Conservation (phyloP, 2,797 vertebrate species). For the Tiaroga cobitis region DNA sequence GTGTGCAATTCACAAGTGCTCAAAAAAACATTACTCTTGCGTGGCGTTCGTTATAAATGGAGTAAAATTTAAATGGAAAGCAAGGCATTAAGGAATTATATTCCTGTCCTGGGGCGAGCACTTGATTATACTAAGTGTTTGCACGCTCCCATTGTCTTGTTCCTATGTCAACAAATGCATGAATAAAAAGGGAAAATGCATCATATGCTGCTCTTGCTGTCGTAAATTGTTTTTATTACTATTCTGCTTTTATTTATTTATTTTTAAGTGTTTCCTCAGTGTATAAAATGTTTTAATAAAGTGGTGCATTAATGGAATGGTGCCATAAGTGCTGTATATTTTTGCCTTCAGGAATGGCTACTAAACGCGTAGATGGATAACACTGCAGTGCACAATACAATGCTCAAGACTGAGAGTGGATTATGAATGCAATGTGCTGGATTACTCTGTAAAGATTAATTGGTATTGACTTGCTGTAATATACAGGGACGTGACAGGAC, state of each 20-base stretch:
- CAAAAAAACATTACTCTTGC: slow-evolving; percentile 67
- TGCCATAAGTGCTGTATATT: slow-evolving; percentile 15
- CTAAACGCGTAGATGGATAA: not conserved
- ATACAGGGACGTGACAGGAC: not conserved
- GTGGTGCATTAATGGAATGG: slow-evolving; percentile 57
- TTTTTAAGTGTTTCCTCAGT: slow-evolving; percentile 56
- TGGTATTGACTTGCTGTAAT: not conserved
- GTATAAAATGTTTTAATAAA: slow-evolving; percentile 64
- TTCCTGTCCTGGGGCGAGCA: slow-evolving; percentile 58
- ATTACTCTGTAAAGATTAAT: slow-evolving; percentile 14
- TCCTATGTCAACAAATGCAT: slow-evolving; percentile 64
- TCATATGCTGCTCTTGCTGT: slow-evolving; percentile 56
- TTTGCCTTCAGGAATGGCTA: not conserved
- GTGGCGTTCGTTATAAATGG: slow-evolving; percentile 67
- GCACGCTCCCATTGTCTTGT: slow-evolving; percentile 61
- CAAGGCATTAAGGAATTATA: slow-evolving; percentile 61
- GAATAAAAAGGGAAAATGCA: slow-evolving; percentile 65
- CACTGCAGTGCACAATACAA: not conserved
- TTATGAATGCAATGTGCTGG: slow-evolving; percentile 10
- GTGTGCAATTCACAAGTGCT: slow-evolving; percentile 69
- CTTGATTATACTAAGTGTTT: slow-evolving; percentile 67
- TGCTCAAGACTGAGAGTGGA: not conserved
- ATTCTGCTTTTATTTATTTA: slow-evolving; percentile 43
- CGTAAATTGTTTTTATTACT: slow-evolving; percentile 61
- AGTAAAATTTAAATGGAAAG: slow-evolving; percentile 70